phyloP scores from a whole-genome alignment of 2,113 vertebrate species.

The Mixornis gularis region DNA sequence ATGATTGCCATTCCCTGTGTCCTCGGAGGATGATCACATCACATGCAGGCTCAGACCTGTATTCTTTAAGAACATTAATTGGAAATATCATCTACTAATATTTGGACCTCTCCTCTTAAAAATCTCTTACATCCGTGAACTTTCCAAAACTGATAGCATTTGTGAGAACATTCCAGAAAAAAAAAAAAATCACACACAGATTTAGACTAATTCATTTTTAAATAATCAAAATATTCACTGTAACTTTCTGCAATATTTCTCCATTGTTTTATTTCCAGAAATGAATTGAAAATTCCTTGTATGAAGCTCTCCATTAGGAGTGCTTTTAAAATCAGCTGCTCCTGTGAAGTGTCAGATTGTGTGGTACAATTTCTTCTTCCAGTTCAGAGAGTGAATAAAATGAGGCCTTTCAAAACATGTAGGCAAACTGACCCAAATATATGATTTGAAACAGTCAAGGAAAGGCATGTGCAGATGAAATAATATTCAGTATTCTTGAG shows the following conservation, averaged over 20 bases:
- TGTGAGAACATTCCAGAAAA: background rate
- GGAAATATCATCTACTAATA: background rate
- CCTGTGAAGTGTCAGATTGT: background rate
- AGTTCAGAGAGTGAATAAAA: background rate
- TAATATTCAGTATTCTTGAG: background rate
- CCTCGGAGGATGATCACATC: background rate
- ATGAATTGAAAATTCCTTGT: rapidly evolving
- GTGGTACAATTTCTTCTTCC: background rate
- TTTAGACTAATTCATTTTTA: background rate
- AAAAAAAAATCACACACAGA: background rate
- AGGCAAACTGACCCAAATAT: background rate
- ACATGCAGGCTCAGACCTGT: background rate
- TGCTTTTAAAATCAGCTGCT: background rate
- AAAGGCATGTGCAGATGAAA: background rate
- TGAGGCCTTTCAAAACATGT: background rate
- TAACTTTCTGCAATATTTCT: background rate
- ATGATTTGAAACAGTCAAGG: background rate
- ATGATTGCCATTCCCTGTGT: background rate
- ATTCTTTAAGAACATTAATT: background rate
- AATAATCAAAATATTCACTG: background rate
- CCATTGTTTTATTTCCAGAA: background rate
- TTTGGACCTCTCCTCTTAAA: background rate
- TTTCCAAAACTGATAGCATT: background rate
- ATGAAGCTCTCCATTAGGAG: background rate
- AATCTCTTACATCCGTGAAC: background rate